phyloP scores from a whole-genome alignment of 2,113 vertebrate species.

The Paradoxurus hermaphroditus region DNA sequence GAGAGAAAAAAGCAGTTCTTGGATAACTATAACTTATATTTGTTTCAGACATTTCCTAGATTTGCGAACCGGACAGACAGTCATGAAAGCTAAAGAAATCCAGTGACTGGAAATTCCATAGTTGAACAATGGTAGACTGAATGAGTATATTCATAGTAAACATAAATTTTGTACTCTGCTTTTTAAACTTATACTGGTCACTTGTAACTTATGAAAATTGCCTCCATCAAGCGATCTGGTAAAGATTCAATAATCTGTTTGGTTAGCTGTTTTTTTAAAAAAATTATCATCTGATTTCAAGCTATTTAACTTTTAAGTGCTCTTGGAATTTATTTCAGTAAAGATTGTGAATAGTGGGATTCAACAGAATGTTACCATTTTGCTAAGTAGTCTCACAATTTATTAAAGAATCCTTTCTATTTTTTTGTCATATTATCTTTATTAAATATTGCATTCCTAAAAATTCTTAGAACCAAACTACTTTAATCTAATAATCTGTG shows the following conservation, averaged over 20 bases:
- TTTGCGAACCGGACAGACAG: background rate
- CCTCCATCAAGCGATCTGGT: background rate
- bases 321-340: background rate
- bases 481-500: background rate
- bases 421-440: background rate
- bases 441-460: slow-evolving; percentile 9
- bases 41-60: background rate
- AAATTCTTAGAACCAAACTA: background rate
- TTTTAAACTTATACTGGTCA: background rate
- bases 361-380: background rate
- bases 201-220: background rate
- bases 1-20: background rate
- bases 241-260: background rate
- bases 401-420: slow-evolving; percentile 4
- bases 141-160: background rate
- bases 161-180: background rate
- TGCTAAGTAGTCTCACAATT: background rate
- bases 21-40: background rate
- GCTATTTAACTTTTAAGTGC: background rate
- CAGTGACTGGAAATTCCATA: background rate
- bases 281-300: background rate
- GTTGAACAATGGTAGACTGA: background rate
- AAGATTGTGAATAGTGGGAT: background rate
- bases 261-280: background rate
- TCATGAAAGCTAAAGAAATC: background rate